Percentiles rank a stretch among this genome's conserved stretches.
Conservation (phyloP, 2,888 invertebrate species). For the Andrena camellia region DNA sequence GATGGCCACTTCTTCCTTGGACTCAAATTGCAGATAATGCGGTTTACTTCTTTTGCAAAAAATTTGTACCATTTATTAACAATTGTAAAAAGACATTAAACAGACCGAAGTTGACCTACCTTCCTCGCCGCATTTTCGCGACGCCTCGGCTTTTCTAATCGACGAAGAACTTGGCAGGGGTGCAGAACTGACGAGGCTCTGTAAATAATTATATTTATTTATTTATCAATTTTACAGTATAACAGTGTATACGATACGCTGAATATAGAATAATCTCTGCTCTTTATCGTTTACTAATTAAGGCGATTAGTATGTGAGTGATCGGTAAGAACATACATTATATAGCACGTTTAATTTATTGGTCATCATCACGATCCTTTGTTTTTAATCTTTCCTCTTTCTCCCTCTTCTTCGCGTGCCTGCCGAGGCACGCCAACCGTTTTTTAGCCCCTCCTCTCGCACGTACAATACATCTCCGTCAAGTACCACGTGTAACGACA, state of each 20-base stretch:
- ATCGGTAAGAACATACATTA: conserved; percentile 79
- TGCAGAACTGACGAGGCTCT: conserved; percentile 2
- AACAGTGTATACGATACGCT: conserved; percentile 80
- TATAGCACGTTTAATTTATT: conserved; percentile 78
- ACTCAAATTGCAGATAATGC: no score
- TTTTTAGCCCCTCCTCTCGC: conserved; percentile 5
- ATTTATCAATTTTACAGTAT: conserved; percentile 81
- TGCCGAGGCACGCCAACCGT: conserved; percentile 8
- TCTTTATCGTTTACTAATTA: conserved; percentile 80
- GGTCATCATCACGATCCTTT: conserved; percentile 71
- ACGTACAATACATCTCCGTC: conserved; percentile 55
- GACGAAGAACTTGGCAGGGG: no score
- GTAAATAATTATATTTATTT: conserved; percentile 83
- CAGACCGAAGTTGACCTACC: no score
- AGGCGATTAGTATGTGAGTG: conserved; percentile 83
- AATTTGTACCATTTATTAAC: no score
- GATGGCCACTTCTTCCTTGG: no score
- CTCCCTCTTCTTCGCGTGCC: conserved; percentile 14
- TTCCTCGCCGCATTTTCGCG: no score
- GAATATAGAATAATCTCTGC: conserved; percentile 81
- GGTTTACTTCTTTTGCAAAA: no score
- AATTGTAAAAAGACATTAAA: no score
- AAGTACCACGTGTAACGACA: conserved; percentile 48
- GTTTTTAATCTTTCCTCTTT: conserved; percentile 27
- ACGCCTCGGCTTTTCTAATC: no score